Evolutionary conservation across 2,113 vertebrate genomes (phyloP).

Genomic region (Ptychochromis oligacanthus): DNA sequence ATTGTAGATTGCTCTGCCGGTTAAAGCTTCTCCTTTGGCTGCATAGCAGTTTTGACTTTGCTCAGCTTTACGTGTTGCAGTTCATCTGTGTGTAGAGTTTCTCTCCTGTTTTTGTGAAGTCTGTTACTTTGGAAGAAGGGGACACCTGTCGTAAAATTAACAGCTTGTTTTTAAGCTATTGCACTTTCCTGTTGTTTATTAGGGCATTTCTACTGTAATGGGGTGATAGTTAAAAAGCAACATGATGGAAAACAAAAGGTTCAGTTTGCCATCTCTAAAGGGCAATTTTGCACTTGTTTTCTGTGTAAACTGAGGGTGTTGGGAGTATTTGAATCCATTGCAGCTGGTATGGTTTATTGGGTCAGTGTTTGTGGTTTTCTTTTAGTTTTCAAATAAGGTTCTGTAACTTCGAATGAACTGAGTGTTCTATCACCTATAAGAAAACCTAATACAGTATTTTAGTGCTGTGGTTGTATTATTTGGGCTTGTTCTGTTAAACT

Average conservation of each 20-base stretch:
- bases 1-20: background rate
- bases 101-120: background rate
- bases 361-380: background rate
- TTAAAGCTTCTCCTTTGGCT: background rate
- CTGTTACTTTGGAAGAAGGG: background rate
- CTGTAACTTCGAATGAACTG: background rate
- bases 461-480: slow-evolving; percentile 8
- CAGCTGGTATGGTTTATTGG: background rate
- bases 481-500: background rate
- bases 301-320: background rate
- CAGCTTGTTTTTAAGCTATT: background rate
- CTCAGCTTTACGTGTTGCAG: background rate
- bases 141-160: background rate
- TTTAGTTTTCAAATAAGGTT: background rate
- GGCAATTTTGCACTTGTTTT: background rate
- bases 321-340: background rate
- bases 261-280: background rate
- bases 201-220: background rate
- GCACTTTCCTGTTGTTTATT: background rate
- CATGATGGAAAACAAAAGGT: background rate
- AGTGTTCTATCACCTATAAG: background rate
- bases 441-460: background rate
- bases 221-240: background rate
- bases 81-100: background rate
- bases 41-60: background rate